Evolutionary conservation across 2,888 invertebrate species (phyloP).

Genomic region (Venusia cambrica): DNA sequence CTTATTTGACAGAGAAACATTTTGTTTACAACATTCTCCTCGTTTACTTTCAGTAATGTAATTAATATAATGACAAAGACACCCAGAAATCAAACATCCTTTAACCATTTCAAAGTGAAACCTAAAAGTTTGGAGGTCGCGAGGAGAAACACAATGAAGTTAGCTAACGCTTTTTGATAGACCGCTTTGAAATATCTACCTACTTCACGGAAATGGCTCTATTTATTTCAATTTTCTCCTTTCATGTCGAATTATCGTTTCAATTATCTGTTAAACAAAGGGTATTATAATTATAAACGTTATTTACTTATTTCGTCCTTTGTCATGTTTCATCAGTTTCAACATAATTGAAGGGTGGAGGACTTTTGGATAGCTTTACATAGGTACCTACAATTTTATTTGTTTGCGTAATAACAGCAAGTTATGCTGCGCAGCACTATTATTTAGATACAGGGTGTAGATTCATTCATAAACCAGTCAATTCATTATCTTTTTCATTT

Average conservation of each 20-base stretch:
- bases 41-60: constrained; percentile 19
- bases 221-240: constrained; percentile 48
- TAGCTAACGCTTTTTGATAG: constrained; percentile 34
- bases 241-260: constrained; percentile 44
- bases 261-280: constrained; percentile 46
- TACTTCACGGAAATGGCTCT: constrained; percentile 36
- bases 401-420: too few relatives aligned
- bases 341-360: constrained; percentile 25
- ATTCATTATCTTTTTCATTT: too few relatives aligned
- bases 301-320: constrained; percentile 40
- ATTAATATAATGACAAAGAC: constrained; percentile 26
- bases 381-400: too few relatives aligned
- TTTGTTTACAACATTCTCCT: constrained; percentile 10
- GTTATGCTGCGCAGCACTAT: too few relatives aligned
- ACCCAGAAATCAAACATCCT: constrained; percentile 32
- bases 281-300: constrained; percentile 37
- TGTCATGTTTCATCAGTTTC: constrained; percentile 34
- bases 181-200: constrained; percentile 31
- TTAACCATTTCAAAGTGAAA: constrained; percentile 39
- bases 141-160: constrained; percentile 33
- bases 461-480: too few relatives aligned
- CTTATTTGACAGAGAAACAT: too few relatives aligned
- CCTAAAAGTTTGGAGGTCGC: constrained; percentile 35
- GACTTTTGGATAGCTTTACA: constrained; percentile 17
- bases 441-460: too few relatives aligned